Base-by-base conservation (phyloP, 2,113 vertebrate genomes). In the Apaloderma vittatum region DNA sequence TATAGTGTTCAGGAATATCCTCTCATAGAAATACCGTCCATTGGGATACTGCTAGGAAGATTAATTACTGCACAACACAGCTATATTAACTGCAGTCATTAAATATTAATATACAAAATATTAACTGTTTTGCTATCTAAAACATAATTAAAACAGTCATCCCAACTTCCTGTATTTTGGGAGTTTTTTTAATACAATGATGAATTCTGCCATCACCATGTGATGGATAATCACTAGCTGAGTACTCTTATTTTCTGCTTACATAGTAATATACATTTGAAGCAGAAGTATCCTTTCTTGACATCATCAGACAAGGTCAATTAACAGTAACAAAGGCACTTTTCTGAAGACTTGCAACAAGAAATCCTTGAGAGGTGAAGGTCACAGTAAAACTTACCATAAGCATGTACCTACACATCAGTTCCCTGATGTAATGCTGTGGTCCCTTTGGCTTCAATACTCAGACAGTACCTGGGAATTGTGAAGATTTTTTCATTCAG, bases 381-480 rank as follows among this genome's bases (percentile, higher is more conserved):
- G 15, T 75, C 49, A 30, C 12, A 59, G 2, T 54, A 66, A 71
- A 71, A 75, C 11, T 72, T 8, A 12, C 43, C 4, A 2, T 58
- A 79, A 76, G 11, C 67, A 4, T n/a, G 1, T 54, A 24, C 57
- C 12, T 82, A 19, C 30, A 32, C 8, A 68, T 24, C 16, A 26
- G 2, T 45, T 73, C 16, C 20, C 2, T 3, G 2, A 3, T 6
- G 4, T 46, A 74, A n/a, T 52, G 26, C 7, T n/a, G 2, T 11
- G 52, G 22, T 55, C 16, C 48, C 23, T 57, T 65, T 88, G 20
- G 29, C 52, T 91, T 89, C n/a, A 36, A 3, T 34, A 34, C 1
- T 48, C 17, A 49, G 0, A 3, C 20, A 32, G 3, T 65, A 51
- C 9, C 20, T 63, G 29, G 8, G 14, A 26, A 23, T 72, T 71